phyloP scores from a whole-genome alignment of 2,888 invertebrate genomes.

The Rhorus exstirpatorius region DNA sequence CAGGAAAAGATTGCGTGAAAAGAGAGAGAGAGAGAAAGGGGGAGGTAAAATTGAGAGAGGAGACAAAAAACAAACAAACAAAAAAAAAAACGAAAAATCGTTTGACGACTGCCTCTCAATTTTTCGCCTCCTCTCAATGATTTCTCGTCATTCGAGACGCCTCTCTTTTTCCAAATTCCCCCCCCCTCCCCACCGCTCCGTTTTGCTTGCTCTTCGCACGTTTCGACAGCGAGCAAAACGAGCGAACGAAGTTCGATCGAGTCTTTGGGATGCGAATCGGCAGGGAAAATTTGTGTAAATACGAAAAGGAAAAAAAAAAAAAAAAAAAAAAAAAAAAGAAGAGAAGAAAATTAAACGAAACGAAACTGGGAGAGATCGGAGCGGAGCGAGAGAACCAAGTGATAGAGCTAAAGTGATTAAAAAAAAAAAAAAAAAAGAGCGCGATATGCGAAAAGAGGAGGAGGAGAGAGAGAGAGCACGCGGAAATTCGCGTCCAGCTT shows the following conservation, averaged over 20 bases:
- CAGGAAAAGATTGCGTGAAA: constrained; percentile 46
- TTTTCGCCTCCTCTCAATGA: constrained; percentile 11
- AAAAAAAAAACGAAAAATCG: constrained; percentile 15
- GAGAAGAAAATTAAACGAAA: no score
- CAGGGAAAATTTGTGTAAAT: constrained; percentile 61
- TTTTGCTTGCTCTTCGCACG: constrained; percentile 4
- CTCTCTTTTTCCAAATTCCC: constrained; percentile 36
- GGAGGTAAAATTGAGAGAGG: constrained; percentile 41
- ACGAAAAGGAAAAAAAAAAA: constrained; percentile 27
- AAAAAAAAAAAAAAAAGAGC: constrained; percentile 30
- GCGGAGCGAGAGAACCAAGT: constrained; percentile 3
- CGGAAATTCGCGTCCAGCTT: constrained; percentile 58
- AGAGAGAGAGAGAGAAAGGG: constrained; percentile 31
- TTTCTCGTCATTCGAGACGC: constrained; percentile 37
- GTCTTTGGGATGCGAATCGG: constrained; percentile 17
- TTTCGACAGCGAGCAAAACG: not conserved
- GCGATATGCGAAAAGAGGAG: constrained; percentile 27
- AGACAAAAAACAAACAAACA: constrained; percentile 18
- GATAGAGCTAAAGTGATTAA: not conserved
- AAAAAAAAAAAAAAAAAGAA: not conserved
- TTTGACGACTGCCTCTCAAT: constrained; percentile 46
- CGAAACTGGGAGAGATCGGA: constrained; percentile 5
- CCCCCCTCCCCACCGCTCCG: constrained; percentile 16
- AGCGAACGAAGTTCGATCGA: constrained; percentile 27
- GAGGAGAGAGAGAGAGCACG: constrained; percentile 46